Percentiles rank a stretch among this genome's conserved stretches.
phyloP scores from a whole-genome alignment of 2,113 vertebrate genomes.

The Corapipo altera region DNA sequence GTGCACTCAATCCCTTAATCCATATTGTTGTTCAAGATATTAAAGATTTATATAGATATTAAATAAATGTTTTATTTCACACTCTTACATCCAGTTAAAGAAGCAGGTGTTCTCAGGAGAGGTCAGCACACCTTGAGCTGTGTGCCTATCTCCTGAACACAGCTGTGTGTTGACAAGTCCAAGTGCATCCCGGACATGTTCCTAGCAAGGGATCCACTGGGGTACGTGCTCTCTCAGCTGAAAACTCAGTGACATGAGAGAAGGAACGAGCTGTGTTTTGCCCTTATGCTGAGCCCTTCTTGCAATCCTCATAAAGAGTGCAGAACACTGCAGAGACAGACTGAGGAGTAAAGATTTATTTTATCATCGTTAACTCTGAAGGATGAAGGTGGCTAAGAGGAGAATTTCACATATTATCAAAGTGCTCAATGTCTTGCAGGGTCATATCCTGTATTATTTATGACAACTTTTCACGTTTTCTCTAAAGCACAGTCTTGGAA shows the following conservation, averaged over 20 bases:
- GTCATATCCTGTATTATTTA: background rate
- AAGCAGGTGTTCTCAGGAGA: background rate
- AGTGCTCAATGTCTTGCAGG: background rate
- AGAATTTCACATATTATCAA: background rate
- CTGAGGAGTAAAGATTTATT: background rate
- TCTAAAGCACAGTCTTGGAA: background rate
- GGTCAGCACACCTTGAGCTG: background rate
- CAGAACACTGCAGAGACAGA: background rate
- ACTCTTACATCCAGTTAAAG: background rate
- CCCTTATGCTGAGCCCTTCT: background rate
- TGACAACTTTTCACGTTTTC: background rate
- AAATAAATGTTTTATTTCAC: background rate
- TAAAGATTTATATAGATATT: background rate
- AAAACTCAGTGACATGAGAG: background rate
- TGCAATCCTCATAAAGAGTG: background rate
- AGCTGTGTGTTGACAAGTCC: rapidly evolving
- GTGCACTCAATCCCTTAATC: background rate
- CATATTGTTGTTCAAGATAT: background rate
- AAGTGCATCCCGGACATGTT: background rate
- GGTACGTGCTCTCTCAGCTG: background rate
- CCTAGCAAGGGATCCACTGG: background rate
- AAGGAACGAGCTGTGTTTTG: background rate
- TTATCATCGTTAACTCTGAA: background rate
- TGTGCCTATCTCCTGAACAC: background rate
- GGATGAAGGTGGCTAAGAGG: background rate